A percentile compares a stretch with the other conserved stretches of the same genome.
These are phyloP conservation scores for Neomorphus geoffroyi DNA, from an alignment of 2,797 vertebrate genomes.

Conservation along the genomic window DNA sequence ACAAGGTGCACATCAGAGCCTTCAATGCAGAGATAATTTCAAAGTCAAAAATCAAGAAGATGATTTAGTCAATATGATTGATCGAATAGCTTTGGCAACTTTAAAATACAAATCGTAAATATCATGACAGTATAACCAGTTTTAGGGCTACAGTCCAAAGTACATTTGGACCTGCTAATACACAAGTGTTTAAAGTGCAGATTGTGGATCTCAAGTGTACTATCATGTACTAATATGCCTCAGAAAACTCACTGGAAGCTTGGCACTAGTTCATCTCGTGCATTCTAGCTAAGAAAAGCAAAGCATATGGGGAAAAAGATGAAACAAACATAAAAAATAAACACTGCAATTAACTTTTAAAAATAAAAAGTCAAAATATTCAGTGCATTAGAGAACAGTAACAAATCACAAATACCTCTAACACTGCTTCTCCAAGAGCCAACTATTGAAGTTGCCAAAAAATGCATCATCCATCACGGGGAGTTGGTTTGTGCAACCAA, in stretches of 20 bases:
- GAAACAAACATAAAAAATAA: slow-evolving; percentile 53
- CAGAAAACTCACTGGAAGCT: slow-evolving; percentile 33
- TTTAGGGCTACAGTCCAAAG: background rate
- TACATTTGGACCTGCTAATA: background rate
- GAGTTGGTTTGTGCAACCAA: background rate
- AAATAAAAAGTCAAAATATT: slow-evolving; percentile 56
- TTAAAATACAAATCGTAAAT: background rate
- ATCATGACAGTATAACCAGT: background rate
- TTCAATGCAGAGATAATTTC: background rate
- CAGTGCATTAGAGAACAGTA: slow-evolving; percentile 40
- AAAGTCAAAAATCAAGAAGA: background rate
- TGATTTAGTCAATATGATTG: background rate
- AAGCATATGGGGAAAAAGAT: slow-evolving; percentile 43
- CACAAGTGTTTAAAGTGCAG: background rate
- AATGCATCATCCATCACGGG: background rate
- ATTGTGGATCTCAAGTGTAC: background rate
- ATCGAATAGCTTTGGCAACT: background rate
- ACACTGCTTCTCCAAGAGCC: slow-evolving; percentile 3
- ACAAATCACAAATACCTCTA: slow-evolving; percentile 59
- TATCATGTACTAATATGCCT: background rate
- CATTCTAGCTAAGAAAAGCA: slow-evolving; percentile 29
- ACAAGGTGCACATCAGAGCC: background rate
- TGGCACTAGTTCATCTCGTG: slow-evolving; percentile 1
- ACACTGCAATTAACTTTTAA: slow-evolving; percentile 32
- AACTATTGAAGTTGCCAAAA: slow-evolving; percentile 12